A percentile compares a stretch with the other conserved stretches of the same genome.
phyloP scores from a whole-genome alignment of 1,140 invertebrate species.

The Anadara kagoshimensis region DNA sequence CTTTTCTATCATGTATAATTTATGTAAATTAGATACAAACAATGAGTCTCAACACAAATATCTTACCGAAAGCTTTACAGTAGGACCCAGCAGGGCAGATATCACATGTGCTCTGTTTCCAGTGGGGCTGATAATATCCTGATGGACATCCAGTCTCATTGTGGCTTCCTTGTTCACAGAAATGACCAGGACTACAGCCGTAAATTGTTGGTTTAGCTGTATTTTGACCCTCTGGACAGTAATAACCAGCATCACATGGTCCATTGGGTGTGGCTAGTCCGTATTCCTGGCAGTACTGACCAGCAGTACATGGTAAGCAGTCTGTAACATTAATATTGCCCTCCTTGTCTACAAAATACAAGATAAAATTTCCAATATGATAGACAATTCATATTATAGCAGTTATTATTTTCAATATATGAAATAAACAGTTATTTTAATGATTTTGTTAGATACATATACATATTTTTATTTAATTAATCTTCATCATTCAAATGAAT shows the following conservation, averaged over 20 bases:
- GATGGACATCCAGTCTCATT: constrained; percentile 70
- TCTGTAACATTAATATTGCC: constrained; percentile 56
- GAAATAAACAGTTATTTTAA: too few species aligned
- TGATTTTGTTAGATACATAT: too few species aligned
- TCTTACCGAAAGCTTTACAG: constrained; percentile 68
- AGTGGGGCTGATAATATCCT: constrained; percentile 67
- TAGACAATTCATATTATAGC: too few species aligned
- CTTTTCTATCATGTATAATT: too few species aligned
- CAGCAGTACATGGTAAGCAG: constrained; percentile 64
- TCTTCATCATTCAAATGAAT: too few species aligned
- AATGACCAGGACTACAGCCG: constrained; percentile 66
- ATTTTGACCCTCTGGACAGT: constrained; percentile 65
- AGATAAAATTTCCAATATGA: too few species aligned
- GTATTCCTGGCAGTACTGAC: constrained; percentile 65
- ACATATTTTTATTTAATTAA: too few species aligned
- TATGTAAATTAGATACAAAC: too few species aligned
- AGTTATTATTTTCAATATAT: too few species aligned
- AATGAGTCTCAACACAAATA: too few species aligned
- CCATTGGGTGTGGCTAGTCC: constrained; percentile 55
- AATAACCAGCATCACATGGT: constrained; percentile 59
- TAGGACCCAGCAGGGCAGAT: constrained; percentile 66
- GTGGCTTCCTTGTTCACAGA: constrained; percentile 64
- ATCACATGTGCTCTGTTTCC: constrained; percentile 61
- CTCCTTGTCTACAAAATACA: constrained; percentile 53
- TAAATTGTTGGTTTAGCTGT: constrained; percentile 50